Base-by-base conservation (phyloP, 2,888 invertebrate species). In the Cosmopolites sordidus region DNA sequence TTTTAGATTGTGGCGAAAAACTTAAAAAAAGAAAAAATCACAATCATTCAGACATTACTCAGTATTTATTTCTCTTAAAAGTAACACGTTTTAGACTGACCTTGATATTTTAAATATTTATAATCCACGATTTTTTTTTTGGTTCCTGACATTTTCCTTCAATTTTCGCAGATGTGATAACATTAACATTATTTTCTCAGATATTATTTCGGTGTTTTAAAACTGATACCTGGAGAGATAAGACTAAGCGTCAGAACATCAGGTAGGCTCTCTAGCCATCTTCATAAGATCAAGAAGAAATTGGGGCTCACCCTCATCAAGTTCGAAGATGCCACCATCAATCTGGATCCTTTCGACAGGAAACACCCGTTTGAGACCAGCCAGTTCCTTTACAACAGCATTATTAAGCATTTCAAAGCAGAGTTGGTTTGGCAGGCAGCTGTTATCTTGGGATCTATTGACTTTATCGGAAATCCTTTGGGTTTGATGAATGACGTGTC, bases 391-490 rank as follows among this genome's bases (percentile, higher is more conserved):
- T 75, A 88, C 46, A 81, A 89, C 59, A 87, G 89, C 45, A 83
- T 95, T 65, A 78, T 89, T 59, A 85, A 86, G 62, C 95, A 95
- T 75, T 96, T 93, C 70, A 86, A 87, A 70, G 87, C 87, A 83
- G 92, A 95, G 74, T 73, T 98, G 44, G 89, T 90, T 69, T 92
- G 95, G 83, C 97, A 99, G 75, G 95, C 96, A 4, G 92, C 92
- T 3, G 89, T 89, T 62, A 97, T 99, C 67, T 76, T 99, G 51
- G 97, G 95, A 2, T 93, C 97, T 0, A 92, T 97, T 16, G 98
- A 99, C 75, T 97, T 99, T 73, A 81, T 99, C 44, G 99, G 99
- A 33, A 98, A 97, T 78, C 99, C 99, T 1, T 74, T 96, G 42
- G 98, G 98, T 11, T 87, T 99, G 66, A 85, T 97, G 58, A 92